Percentiles rank a stretch among this genome's conserved stretches.
Conservation (phyloP, 2,113 vertebrate genomes). For the Heptranchias perlo region DNA sequence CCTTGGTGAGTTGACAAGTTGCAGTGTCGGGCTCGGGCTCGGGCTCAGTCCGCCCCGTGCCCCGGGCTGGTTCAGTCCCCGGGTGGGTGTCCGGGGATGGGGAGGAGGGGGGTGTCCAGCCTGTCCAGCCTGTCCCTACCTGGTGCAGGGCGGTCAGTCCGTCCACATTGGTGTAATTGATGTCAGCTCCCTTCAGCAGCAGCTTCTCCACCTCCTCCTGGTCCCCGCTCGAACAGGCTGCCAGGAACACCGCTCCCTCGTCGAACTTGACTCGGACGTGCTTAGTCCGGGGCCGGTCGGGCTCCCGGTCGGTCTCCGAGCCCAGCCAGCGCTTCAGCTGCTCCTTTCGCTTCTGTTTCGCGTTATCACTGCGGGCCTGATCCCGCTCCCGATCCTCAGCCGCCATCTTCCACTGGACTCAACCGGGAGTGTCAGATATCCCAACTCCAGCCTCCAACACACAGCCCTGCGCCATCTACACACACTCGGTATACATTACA, state of each 20-base stretch:
- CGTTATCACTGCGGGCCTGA: slow-evolving; percentile 67
- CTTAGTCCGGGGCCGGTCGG: slow-evolving; percentile 48
- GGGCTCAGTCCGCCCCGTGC: not conserved
- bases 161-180: slow-evolving; percentile 73
- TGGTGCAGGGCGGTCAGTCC: slow-evolving; percentile 72
- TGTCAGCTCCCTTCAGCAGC: slow-evolving; percentile 67
- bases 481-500: not conserved
- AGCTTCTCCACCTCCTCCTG: slow-evolving; percentile 67
- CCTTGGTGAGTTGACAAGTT: too few species aligned
- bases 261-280: slow-evolving; percentile 64
- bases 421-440: slow-evolving; percentile 8
- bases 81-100: too few species aligned
- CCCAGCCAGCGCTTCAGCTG: slow-evolving; percentile 68
- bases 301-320: slow-evolving; percentile 64
- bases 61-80: too few species aligned
- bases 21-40: too few species aligned
- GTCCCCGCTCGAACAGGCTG: slow-evolving; percentile 72
- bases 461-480: slow-evolving; percentile 9
- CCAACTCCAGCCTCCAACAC: not conserved
- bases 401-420: slow-evolving; percentile 64
- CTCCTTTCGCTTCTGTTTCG: slow-evolving; percentile 68
- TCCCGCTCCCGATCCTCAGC: slow-evolving; percentile 61
- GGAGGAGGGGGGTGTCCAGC: not conserved
- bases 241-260: slow-evolving; percentile 75
- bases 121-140: slow-evolving; percentile 47